Evolutionary conservation across 2,888 invertebrate genomes (phyloP), one percentile per base, ranked within the genome.

Genomic region (Callyntrura guangdongensis): DNA sequence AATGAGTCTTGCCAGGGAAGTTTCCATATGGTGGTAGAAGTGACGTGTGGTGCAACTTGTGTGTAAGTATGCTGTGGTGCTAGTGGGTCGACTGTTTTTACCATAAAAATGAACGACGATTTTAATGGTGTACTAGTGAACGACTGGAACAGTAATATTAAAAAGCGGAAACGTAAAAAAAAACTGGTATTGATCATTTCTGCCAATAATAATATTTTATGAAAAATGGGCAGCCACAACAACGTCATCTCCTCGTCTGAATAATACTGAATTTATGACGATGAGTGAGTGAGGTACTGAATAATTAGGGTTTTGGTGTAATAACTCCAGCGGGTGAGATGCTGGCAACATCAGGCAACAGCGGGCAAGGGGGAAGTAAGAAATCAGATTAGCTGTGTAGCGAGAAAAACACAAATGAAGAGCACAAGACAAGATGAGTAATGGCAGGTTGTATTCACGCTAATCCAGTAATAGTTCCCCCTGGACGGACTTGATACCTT

Each of bases 401-500:
- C 22, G 74, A 74, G 74, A 74, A 14, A 72, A 74, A 47, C 67
- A 89, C 69, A 81, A 83, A 74, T 81, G 87, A n/a, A n/a, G n/a
- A 90, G 92, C 91, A 91, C 92, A 91, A 91, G 85, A 83, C 20
- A 14, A 3, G 88, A 47, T 67, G 82, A 74, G 47, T 56, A 90
- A 90, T 92, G 91, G 92, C 92, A 92, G 93, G 91, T 93, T 64
- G 59, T 79, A 20, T 67, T 53, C 53, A 36, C 67, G 2, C 17
- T 72, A 72, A 72, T 72, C 45, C 72, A 72, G 22, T 72, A 36
- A 72, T 72, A 9, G 36, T 45, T 49, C 49, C 47, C 2, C 22
- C 49, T 20, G 2, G 20, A n/a, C 20, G n/a, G 11, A 22, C 49
- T 20, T 49, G 9, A 47, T 17, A 47, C 22, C 49, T 74, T 49